Evolutionary conservation across 2,888 invertebrate genomes (phyloP), one percentile per base, ranked within the genome.

Genomic region (Calameuta idolon): DNA sequence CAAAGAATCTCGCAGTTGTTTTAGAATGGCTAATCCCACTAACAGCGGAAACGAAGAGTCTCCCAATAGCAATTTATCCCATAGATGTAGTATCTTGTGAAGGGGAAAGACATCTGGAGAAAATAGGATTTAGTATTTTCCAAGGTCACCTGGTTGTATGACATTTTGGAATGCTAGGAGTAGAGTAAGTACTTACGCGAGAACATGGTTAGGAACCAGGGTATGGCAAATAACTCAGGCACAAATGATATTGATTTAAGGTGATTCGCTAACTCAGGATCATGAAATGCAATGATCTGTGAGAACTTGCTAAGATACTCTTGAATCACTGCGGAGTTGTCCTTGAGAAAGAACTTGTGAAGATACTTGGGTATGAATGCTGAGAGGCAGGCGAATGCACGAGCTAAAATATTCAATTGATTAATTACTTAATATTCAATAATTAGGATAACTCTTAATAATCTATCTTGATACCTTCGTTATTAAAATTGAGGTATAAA

Each of bases 191-290:
- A 94, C 96, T 95, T 92, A 98, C 98, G 98, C 79, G 98, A 98
- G 93, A 98, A 99, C 97, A 99, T 98, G 11, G 99, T 99, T 68
- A 99, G 93, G 91, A 99, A 99, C 99, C 99, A 99, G 0, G 99
- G 99, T 91, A 99, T 99, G 33, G 99, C 98, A 92, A 99, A 99
- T 30, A 99, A 93, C 92, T 99, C 99, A 0, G 99, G 99, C 84
- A 97, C 97, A 91, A 99, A 99, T 88, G 96, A 97, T 84, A 99
- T 99, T 30, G 96, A 95, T 87, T 96, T 95, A 75, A 99, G 93
- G 92, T 99, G 99, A 89, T 97, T 97, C 2, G 98, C 97, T 79
- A 99, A 92, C 79, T 95, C 94, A 0, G 99, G 98, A 91, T 99
- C 99, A 90, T 99, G 98, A 92, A 97, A 99, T 69, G 98, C 96